These are phyloP conservation scores for Prolemur simus DNA, from an alignment of 2,113 vertebrate species.

Conservation along the genomic window DNA sequence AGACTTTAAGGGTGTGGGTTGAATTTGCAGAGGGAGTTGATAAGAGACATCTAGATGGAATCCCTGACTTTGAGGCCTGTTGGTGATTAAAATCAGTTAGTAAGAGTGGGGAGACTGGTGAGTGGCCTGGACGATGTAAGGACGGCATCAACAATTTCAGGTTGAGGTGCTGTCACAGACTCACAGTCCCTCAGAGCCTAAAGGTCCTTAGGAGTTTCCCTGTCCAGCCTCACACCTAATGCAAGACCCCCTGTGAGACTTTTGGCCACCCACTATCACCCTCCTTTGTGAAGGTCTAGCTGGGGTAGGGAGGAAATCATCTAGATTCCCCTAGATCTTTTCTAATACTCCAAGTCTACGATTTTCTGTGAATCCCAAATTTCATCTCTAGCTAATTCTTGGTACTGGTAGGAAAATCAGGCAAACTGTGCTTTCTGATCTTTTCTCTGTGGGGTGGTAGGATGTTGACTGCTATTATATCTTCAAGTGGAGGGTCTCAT, in stretches of 20 bases:
- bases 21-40: not conserved
- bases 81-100: not conserved
- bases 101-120: not conserved
- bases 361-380: not conserved
- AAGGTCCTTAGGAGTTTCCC: not conserved
- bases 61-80: not conserved
- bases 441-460: not conserved
- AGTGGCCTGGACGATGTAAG: not conserved
- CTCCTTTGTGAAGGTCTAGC: not conserved
- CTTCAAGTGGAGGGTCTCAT: not conserved
- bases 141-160: not conserved
- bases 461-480: not conserved
- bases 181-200: not conserved
- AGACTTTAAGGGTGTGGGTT: not conserved
- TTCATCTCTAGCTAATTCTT: not conserved
- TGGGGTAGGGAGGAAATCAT: not conserved
- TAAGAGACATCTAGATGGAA: not conserved
- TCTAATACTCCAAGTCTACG: not conserved
- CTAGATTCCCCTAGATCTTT: not conserved
- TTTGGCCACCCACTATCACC: not conserved
- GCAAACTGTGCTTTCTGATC: not conserved
- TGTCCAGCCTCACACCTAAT: not conserved
- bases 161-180: not conserved
- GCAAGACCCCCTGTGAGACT: not conserved
- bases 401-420: not conserved